Base-by-base conservation (phyloP, 92 coral and sea anemone species). In the Isaurus tuberculatus region DNA sequence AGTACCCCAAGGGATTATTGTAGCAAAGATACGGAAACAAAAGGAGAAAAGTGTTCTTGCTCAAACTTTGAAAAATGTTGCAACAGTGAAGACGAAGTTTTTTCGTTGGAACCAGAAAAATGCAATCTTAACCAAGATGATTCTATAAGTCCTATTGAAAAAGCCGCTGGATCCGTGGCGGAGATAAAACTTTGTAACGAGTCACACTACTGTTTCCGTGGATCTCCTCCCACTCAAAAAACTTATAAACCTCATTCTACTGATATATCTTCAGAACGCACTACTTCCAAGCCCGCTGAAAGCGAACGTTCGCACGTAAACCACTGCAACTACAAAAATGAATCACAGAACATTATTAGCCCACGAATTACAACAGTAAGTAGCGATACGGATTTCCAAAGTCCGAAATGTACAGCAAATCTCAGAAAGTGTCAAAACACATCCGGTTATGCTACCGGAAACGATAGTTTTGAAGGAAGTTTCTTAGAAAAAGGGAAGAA, bases 361-460 rank as follows among this genome's bases (percentile, higher is more conserved):
- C 61, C 61, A 53, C 46, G 11, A 40, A 40, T 40, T 7, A 40
- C 46, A 7, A 4, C 46, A 40, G 10, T 3, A 7, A n/a, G 8
- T 19, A 55, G 23, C 17, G 40, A n/a, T 28, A 15, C 44, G 20
- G 43, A 66, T 28, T 79, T 25, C 26, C 74, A 27, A 46, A 79
- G 74, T 57, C 77, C 74, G 16, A 64, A 34, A 22, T 42, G 43
- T 5, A 25, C 58, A 15, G 8, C 82, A 17, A 57, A 60, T 32
- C 48, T 55, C 5, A 43, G 69, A 2, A 8, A 51, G 23, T 77
- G 31, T 51, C 82, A 77, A 25, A 40, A 58, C 73, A 86, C 92
- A 15, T 89, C 92, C 3, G 92, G 90, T 9, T 89, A 89, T 58
- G 84, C 70, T 1, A 85, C 83, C 58, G 90, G 75, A 51, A 73